A percentile compares a stretch with the other conserved stretches of the same genome.
phyloP scores from a whole-genome alignment of 2,888 invertebrate species.

The Spodoptera littoralis region DNA sequence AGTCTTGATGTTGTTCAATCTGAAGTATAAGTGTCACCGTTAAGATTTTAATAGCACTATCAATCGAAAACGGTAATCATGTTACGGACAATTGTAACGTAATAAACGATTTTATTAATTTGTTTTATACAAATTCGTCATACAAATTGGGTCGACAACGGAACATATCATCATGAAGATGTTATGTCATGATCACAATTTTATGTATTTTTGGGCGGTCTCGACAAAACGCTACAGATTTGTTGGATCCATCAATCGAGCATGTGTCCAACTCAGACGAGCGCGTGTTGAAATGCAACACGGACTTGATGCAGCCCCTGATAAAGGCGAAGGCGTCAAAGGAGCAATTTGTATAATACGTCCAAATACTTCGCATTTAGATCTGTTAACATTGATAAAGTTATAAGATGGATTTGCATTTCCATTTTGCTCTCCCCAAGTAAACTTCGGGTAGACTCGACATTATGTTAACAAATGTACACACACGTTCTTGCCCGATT shows the following conservation, averaged over 20 bases:
- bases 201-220: slow-evolving; percentile 65
- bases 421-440: slow-evolving; percentile 48
- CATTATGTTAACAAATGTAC: slow-evolving; percentile 56
- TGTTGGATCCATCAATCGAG: slow-evolving; percentile 68
- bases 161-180: slow-evolving; percentile 58
- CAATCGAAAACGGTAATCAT: slow-evolving; percentile 43
- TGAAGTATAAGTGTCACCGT: slow-evolving; percentile 54
- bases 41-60: slow-evolving; percentile 47
- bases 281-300: slow-evolving; percentile 71
- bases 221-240: slow-evolving; percentile 53
- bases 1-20: slow-evolving; percentile 39
- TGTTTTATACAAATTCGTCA: slow-evolving; percentile 45
- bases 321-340: slow-evolving; percentile 79
- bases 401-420: slow-evolving; percentile 63
- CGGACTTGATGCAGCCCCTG: slow-evolving; percentile 67
- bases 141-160: slow-evolving; percentile 45
- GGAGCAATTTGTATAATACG: slow-evolving; percentile 79
- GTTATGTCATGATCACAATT: slow-evolving; percentile 59
- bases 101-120: slow-evolving; percentile 34
- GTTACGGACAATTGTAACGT: slow-evolving; percentile 29
- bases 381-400: slow-evolving; percentile 71
- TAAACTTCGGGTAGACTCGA: slow-evolving; percentile 32
- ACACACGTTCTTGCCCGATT: slow-evolving; percentile 41
- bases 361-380: slow-evolving; percentile 76
- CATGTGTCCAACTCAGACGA: slow-evolving; percentile 46